phyloP scores from a whole-genome alignment of 30 jellyfish, hydroid and myxozoan genomes.

The Clytia hemisphaerica region DNA sequence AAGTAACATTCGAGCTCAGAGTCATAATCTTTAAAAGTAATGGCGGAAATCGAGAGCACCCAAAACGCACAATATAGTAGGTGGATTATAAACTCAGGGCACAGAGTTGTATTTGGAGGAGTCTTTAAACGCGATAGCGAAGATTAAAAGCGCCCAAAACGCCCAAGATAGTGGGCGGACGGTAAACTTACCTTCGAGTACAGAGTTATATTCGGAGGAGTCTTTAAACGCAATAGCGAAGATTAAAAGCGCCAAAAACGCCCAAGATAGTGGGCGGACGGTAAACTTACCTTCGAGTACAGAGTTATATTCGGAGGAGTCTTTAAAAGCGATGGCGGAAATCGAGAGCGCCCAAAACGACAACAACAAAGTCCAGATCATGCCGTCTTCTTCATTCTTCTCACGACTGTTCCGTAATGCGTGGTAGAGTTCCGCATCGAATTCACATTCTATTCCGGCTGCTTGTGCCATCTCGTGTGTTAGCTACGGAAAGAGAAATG shows the following conservation, averaged over 20 bases:
- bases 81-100: too few relatives aligned
- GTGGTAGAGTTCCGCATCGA: conserved; percentile 89
- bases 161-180: too few relatives aligned
- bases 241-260: conserved; percentile 81
- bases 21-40: too few relatives aligned
- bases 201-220: too few relatives aligned
- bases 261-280: conserved; percentile 78
- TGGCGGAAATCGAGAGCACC: too few relatives aligned
- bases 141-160: too few relatives aligned
- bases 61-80: too few relatives aligned
- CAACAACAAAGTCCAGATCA: conserved; percentile 74
- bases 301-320: conserved; percentile 60
- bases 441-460: conserved; percentile 68
- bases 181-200: too few relatives aligned
- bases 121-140: too few relatives aligned
- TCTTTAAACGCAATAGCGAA: conserved; percentile 76
- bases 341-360: conserved; percentile 89
- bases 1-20: conserved; percentile 81
- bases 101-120: too few relatives aligned
- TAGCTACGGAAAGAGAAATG: conserved; percentile 35
- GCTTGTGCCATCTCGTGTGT: conserved; percentile 97
- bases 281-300: conserved; percentile 83
- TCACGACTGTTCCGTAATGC: conserved; percentile 67
- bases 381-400: conserved; percentile 75
- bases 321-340: conserved; percentile 75